These are phyloP conservation scores for Drosophila ananassae DNA, from an alignment of 1,140 invertebrate genomes.

Conservation along the genomic window DNA sequence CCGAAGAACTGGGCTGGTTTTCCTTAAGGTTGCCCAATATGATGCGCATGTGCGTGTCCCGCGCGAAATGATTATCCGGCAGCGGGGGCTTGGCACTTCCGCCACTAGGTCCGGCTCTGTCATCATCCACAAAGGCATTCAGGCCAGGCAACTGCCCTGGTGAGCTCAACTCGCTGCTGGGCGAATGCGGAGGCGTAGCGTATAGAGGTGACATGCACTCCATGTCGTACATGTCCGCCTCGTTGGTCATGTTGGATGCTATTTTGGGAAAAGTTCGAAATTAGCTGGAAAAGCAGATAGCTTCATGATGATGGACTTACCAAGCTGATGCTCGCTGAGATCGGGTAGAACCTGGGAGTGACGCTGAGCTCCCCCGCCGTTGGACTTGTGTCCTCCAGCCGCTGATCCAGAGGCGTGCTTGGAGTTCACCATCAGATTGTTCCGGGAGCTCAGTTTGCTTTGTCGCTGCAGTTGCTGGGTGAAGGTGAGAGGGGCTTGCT, in stretches of 20 bases:
- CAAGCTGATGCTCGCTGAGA: conserved; percentile 82
- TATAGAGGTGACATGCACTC: conserved; percentile 88
- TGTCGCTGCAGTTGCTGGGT: conserved; percentile 90
- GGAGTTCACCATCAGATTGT: conserved; percentile 80
- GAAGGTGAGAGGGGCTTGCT: conserved; percentile 87
- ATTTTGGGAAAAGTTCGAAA: neutral
- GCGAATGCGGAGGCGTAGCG: conserved; percentile 92
- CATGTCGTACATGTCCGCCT: conserved; percentile 83
- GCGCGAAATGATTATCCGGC: conserved; percentile 90
- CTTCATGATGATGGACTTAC: conserved; percentile 28
- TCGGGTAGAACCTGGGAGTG: conserved; percentile 83
- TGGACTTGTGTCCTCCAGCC: conserved; percentile 51
- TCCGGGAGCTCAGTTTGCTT: conserved; percentile 79
- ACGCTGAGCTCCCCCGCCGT: conserved; percentile 84
- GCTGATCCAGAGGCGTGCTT: conserved; percentile 84
- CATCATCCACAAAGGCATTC: conserved; percentile 85
- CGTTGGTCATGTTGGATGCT: conserved; percentile 79
- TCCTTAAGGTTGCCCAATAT: conserved; percentile 89
- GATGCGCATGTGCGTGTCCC: conserved; percentile 95
- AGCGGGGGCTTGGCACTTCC: conserved; percentile 60
- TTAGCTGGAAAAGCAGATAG: neutral
- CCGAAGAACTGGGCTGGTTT: conserved; percentile 76
- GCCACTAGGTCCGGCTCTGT: conserved; percentile 72
- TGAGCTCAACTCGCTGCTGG: conserved; percentile 88
- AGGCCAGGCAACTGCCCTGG: conserved; percentile 85